Conservation (phyloP, 2,888 invertebrate genomes). For the Phalangium opilio region DNA sequence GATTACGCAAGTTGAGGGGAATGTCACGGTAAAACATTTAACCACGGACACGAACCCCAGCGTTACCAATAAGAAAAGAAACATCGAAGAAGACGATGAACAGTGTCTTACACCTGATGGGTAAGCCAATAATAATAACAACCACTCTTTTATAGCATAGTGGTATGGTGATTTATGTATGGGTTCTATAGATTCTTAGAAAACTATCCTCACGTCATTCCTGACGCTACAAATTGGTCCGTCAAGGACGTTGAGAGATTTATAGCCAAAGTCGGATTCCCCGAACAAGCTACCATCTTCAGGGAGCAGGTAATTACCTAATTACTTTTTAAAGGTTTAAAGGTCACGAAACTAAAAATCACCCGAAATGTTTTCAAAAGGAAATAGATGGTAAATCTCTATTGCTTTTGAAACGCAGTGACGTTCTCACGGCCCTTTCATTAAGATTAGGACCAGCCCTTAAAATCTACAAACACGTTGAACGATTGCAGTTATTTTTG, state of each 20-base stretch:
- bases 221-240: constrained; percentile 67
- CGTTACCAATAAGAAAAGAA: no score
- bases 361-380: constrained; percentile 33
- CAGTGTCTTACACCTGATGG: no score
- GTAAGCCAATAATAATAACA: no score
- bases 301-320: constrained; percentile 55
- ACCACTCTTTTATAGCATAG: no score
- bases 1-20: no score
- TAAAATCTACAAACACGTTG: constrained; percentile 62
- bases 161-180: no score
- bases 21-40: no score
- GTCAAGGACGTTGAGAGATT: constrained; percentile 63
- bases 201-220: constrained; percentile 33
- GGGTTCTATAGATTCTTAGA: background rate
- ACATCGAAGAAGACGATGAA: no score
- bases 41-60: no score
- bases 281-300: constrained; percentile 58
- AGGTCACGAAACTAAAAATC: no score
- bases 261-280: constrained; percentile 54
- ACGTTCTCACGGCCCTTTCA: constrained; percentile 64
- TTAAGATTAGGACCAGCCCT: constrained; percentile 75
- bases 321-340: no score
- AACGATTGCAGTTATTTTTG: constrained; percentile 47
- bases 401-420: constrained; percentile 62
- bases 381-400: constrained; percentile 82